Conservation (phyloP, 2,888 invertebrate genomes). For the Zeuzera pyrina region DNA sequence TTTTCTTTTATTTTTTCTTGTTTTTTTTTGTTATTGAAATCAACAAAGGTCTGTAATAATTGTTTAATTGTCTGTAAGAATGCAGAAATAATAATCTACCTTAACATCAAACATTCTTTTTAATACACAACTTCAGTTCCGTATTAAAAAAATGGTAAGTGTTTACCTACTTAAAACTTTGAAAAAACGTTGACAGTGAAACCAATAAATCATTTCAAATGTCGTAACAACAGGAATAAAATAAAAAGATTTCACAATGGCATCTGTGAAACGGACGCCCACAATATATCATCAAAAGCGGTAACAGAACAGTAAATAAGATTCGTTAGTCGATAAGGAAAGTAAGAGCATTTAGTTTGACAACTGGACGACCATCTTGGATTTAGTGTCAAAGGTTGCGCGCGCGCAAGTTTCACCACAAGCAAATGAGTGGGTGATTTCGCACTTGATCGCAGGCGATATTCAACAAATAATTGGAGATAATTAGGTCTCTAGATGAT, state of each 20-base stretch:
- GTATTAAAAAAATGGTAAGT: too few species aligned
- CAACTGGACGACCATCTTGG: constrained; percentile 55
- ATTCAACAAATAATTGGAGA: constrained; percentile 30
- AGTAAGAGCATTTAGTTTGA: constrained; percentile 60
- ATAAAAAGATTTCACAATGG: constrained; percentile 34
- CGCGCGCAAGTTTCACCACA: constrained; percentile 52
- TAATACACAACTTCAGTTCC: too few species aligned
- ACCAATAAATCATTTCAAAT: constrained; percentile 22
- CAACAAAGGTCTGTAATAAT: too few species aligned
- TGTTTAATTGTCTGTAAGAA: too few species aligned
- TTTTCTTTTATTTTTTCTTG: too few species aligned
- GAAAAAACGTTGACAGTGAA: constrained; percentile 4
- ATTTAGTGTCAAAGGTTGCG: constrained; percentile 56
- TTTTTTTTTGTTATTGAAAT: too few species aligned
- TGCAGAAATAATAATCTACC: too few species aligned
- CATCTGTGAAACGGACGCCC: constrained; percentile 27
- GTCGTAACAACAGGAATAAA: constrained; percentile 30
- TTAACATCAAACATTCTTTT: too few species aligned
- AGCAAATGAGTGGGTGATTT: constrained; percentile 40
- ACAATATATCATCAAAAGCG: constrained; percentile 35
- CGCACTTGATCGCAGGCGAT: constrained; percentile 6
- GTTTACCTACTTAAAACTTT: too few species aligned
- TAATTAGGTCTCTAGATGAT: too few species aligned
- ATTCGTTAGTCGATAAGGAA: constrained; percentile 53
- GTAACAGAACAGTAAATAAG: constrained; percentile 35